Evolutionary conservation across 1,140 invertebrate species (phyloP), one percentile per base, ranked within the genome.

Genomic region (Hetaerina americana): DNA sequence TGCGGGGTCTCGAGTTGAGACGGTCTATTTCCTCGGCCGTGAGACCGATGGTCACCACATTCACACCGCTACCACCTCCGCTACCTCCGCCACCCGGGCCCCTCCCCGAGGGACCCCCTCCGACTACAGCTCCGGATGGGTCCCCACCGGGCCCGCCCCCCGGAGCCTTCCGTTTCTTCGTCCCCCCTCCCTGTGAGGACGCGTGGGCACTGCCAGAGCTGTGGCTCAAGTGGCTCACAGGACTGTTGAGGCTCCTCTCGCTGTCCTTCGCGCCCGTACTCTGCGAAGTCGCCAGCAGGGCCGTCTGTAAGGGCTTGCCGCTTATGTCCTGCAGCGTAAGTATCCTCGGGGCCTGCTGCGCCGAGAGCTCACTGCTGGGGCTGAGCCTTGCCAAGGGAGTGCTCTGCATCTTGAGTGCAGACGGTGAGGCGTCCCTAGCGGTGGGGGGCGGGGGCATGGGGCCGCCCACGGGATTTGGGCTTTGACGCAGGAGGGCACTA

Each of bases 1-100:
- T 92, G 72, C 92, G 83, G 0, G 92, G 92, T 40, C 94, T 83
- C 0, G 90, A 89, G 81, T 96, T 96, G 67, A 97, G 85, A 78
- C 94, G 84, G 79, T 96, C 92, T 71, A 97, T 93, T 81, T 96
- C 94, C 79, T 96, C 95, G 10, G 94, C 90, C 0, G 95, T 96
- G 5, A 97, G 82, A 0, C 94, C 94, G 77, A 95, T 90, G 0
- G 89, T 85, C 15, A 57, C 28, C 67, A 25, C 57, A 72, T 31
- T 73, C 71, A 66, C 77, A 77, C 74, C 78, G 77, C 72, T 79
- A 57, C 22, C 22, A 0, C 24, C 57, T 18, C 71, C 73, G 5
- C 66, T 66, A 2, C 66, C 70, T 6, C 72, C 76, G n/a, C 69
- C 74, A 0, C 85, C 84, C 5, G 86, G 84, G 0, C 85, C 83